Conservation (phyloP, 1,140 invertebrate species). For the Polypedilum pembai region DNA sequence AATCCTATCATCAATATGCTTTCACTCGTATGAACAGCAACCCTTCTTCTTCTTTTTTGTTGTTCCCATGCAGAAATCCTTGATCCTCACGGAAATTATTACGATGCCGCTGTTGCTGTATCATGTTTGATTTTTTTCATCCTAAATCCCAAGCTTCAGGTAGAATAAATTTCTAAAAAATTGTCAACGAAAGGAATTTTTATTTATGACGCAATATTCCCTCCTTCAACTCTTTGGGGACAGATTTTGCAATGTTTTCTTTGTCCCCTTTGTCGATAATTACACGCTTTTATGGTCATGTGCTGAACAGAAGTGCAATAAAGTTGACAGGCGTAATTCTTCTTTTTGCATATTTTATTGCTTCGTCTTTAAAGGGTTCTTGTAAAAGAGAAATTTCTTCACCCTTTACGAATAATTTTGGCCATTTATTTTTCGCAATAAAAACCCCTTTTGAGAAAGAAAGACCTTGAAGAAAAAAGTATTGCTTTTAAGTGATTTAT, state of each 20-base stretch:
- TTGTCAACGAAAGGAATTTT: too few species aligned
- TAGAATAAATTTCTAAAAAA: neutral
- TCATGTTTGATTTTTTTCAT: neutral
- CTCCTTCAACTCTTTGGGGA: neutral
- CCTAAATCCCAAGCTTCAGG: neutral
- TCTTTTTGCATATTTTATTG: too few species aligned
- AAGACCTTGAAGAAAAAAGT: neutral
- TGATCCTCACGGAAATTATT: neutral
- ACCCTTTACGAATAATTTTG: neutral
- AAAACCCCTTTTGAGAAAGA: neutral
- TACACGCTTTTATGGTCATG: slow-evolving; percentile 9
- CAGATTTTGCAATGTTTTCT: neutral
- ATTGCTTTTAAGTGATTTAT: too few species aligned
- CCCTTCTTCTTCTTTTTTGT: neutral
- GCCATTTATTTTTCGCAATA: neutral
- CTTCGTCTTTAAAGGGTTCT: too few species aligned
- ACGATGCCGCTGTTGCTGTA: neutral
- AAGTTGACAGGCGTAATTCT: too few species aligned
- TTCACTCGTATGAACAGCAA: neutral
- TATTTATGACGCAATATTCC: neutral
- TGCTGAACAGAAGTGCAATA: neutral
- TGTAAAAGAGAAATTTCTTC: neutral
- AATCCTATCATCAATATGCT: slow-evolving; percentile 9
- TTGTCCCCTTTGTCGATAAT: neutral
- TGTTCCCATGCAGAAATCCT: slow-evolving; percentile 24